These are phyloP conservation scores for Ranitomeya variabilis DNA, from an alignment of 2,113 vertebrate species.

Conservation along the genomic window DNA sequence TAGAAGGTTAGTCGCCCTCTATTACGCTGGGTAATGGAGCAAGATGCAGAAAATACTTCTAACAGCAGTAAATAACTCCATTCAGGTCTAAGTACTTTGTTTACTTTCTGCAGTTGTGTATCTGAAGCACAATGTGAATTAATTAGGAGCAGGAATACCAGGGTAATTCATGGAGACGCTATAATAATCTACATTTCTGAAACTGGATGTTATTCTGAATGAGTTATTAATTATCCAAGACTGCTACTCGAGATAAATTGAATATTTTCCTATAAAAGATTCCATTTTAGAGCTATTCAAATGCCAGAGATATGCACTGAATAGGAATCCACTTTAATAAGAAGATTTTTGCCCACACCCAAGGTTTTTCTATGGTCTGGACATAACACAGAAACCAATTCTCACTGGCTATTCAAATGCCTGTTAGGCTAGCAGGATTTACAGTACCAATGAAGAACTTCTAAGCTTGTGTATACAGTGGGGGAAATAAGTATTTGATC, in stretches of 20 bases:
- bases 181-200: constrained; percentile 60
- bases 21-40: constrained; percentile 29
- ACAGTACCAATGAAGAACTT: too few species aligned
- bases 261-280: constrained; percentile 48
- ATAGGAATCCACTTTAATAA: constrained; percentile 7
- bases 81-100: constrained; percentile 58
- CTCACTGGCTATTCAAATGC: background rate
- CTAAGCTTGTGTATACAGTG: too few species aligned
- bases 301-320: background rate
- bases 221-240: constrained; percentile 60
- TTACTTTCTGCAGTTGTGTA: constrained; percentile 62
- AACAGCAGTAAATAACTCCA: constrained; percentile 57
- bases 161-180: constrained; percentile 62
- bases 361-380: background rate
- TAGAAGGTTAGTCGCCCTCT: constrained; percentile 36
- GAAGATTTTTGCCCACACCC: background rate
- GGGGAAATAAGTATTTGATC: too few species aligned
- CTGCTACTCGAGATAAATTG: constrained; percentile 59
- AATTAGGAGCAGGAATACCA: constrained; percentile 62
- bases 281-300: constrained; percentile 25
- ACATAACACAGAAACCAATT: background rate
- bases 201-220: constrained; percentile 57
- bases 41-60: constrained; percentile 10
- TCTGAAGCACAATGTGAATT: constrained; percentile 61
- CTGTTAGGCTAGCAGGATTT: background rate